A percentile compares a stretch with the other conserved stretches of the same genome.
Conservation (phyloP, 2,113 vertebrate genomes). For the Pituophis catenifer region DNA sequence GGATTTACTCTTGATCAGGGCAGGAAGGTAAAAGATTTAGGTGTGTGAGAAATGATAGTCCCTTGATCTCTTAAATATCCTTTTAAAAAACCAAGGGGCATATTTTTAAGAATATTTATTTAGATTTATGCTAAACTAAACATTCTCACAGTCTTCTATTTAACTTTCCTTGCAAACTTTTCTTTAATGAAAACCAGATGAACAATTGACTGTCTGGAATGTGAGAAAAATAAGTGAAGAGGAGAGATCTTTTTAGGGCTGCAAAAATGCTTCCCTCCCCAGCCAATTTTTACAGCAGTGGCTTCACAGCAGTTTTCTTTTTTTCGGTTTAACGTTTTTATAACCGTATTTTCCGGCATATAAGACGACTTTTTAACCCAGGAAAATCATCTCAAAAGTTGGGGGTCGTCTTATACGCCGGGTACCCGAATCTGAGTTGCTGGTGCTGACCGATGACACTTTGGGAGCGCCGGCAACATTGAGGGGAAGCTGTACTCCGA, state of each 20-base stretch:
- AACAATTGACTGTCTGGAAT: not conserved
- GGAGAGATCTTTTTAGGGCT: not conserved
- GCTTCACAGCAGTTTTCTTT: not conserved
- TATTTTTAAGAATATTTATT: not conserved
- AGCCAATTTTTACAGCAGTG: not conserved
- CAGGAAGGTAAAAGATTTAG: not conserved
- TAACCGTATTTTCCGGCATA: no score
- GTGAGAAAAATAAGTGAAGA: not conserved
- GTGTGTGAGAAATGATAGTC: not conserved
- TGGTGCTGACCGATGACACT: no score
- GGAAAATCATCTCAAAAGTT: no score
- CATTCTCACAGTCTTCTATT: not conserved
- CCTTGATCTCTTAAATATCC: not conserved
- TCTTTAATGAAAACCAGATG: not conserved
- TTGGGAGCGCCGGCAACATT: no score
- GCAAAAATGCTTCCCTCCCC: not conserved
- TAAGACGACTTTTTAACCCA: no score
- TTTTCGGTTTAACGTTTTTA: no score
- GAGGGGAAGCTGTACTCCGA: no score
- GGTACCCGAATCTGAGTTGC: no score
- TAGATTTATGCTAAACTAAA: not conserved
- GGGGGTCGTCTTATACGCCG: no score
- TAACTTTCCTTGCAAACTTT: not conserved
- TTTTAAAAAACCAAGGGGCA: not conserved
- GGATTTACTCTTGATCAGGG: not conserved